Percentiles rank a stretch among this genome's conserved stretches.
Conservation (phyloP, 2,888 invertebrate genomes). For the Anaspis maculata region DNA sequence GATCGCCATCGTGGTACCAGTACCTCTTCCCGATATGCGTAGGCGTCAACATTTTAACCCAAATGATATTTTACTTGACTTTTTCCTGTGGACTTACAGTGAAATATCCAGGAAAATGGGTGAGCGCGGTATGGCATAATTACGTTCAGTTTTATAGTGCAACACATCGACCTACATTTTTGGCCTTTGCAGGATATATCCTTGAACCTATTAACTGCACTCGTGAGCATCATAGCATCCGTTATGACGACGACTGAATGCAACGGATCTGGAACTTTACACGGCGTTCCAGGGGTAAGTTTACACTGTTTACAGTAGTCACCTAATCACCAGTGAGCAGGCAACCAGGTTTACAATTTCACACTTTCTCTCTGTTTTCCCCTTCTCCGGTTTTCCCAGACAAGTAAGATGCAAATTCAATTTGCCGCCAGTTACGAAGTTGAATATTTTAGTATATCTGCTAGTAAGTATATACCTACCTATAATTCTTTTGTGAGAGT, state of each 20-base stretch:
- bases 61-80: slow-evolving; percentile 11
- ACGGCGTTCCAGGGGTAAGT: slow-evolving; percentile 11
- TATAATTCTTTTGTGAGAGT: too few species aligned
- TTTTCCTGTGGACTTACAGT: slow-evolving; percentile 13
- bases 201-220: slow-evolving; percentile 6
- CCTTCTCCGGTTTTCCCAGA: too few species aligned
- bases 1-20: slow-evolving; percentile 10
- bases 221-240: slow-evolving; percentile 9
- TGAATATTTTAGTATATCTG: too few species aligned
- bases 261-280: slow-evolving; percentile 3
- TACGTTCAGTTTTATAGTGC: neutral
- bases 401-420: too few species aligned
- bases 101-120: slow-evolving; percentile 11
- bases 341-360: too few species aligned
- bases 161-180: neutral
- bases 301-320: too few species aligned
- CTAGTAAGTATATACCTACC: too few species aligned
- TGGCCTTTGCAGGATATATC: slow-evolving; percentile 10
- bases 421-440: too few species aligned
- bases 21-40: slow-evolving; percentile 7
- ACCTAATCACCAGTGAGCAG: too few species aligned
- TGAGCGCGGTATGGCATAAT: slow-evolving; percentile 9
- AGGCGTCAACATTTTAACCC: slow-evolving; percentile 6
- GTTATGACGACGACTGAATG: slow-evolving; percentile 5
- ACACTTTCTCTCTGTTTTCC: too few species aligned